Evolutionary conservation across 2,888 invertebrate genomes (phyloP), one percentile per base, ranked within the genome.

Genomic region (Megaustenia siamemsis): DNA sequence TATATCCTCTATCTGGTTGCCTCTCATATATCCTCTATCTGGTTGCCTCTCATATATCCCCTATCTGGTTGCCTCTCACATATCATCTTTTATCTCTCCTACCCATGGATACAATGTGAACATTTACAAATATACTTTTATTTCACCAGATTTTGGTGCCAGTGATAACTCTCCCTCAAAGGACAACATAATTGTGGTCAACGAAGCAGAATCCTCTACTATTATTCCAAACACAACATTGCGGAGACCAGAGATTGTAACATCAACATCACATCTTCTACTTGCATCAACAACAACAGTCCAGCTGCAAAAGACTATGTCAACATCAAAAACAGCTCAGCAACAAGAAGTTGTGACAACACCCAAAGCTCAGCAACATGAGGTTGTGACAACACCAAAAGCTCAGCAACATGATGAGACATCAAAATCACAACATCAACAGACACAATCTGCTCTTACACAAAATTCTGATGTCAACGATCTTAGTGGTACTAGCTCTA

Each of bases 81-180:
- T n/a, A n/a, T n/a, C n/a, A n/a, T n/a, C n/a, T n/a, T n/a, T n/a
- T n/a, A n/a, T n/a, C n/a, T n/a, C n/a, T n/a, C n/a, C n/a, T n/a
- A n/a, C n/a, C n/a, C 15, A 18, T 63, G n/a, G 10, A 28, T 21
- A 21, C 6, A n/a, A 18, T 10, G n/a, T 63, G 63, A 63, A n/a
- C 12, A 60, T 66, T 4, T 66, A 66, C 32, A 28, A 8, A 3
- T 40, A 12, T 12, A 45, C 45, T 32, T 45, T 73, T 45, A n/a
- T 15, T 43, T 53, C 6, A 73, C 53, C 53, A 76, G 76, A 53
- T 56, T 53, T 76, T 76, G 49, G 56, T 21, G 35, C 24, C 53
- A 5, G 21, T 1, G 15, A 5, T 76, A 24, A 56, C 38, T 1
- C 28, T 2, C 8, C 0, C 6, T 21, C 15, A 8, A n/a, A 76